A percentile compares a stretch with the other conserved stretches of the same genome.
Conservation (phyloP, 2,797 vertebrate species). For the Neomorphus geoffroyi region DNA sequence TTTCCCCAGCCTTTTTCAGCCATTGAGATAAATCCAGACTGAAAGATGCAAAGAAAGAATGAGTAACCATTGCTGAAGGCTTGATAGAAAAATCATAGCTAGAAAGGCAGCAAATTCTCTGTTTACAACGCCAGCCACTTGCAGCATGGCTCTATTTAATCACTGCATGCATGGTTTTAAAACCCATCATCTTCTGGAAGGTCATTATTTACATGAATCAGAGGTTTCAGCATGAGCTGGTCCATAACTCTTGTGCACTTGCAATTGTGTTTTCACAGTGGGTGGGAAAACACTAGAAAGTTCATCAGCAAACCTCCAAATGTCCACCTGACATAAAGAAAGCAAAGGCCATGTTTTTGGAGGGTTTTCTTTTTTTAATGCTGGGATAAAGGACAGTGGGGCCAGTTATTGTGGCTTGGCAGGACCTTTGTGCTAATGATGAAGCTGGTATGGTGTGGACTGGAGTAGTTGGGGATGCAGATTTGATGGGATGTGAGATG, state of each 20-base stretch:
- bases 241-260: neutral
- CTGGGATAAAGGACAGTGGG: neutral
- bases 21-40: neutral
- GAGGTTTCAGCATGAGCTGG: neutral
- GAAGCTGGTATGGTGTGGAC: neutral
- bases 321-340: neutral
- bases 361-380: neutral
- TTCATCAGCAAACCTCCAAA: neutral
- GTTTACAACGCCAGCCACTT: slow-evolving; percentile 24
- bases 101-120: neutral
- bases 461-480: neutral
- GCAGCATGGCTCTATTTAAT: slow-evolving; percentile 31
- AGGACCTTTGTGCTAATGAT: neutral
- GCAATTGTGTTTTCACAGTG: neutral
- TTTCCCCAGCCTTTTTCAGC: slow-evolving; percentile 9
- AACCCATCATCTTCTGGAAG: slow-evolving; percentile 35
- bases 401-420: neutral
- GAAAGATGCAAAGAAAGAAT: slow-evolving; percentile 16
- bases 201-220: slow-evolving; percentile 1
- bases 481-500: neutral
- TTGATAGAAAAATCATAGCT: neutral
- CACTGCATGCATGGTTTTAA: slow-evolving; percentile 15
- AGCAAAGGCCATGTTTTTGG: neutral
- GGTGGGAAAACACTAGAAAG: neutral
- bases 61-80: slow-evolving; percentile 3